These are phyloP conservation scores for Tiliqua scincoides DNA, from an alignment of 2,113 vertebrate genomes.

Conservation along the genomic window DNA sequence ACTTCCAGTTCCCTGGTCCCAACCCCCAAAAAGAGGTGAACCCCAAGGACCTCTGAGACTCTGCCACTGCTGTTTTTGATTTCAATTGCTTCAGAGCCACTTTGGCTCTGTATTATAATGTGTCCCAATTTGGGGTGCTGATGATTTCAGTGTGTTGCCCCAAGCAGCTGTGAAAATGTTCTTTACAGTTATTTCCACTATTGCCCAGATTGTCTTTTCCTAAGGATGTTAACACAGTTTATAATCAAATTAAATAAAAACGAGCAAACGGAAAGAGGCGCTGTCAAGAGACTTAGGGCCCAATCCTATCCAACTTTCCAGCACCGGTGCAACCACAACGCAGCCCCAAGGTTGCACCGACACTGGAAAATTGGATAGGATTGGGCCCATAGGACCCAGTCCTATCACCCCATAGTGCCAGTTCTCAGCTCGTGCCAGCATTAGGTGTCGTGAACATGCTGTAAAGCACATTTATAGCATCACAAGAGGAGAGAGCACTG, in stretches of 20 bases:
- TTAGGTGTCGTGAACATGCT: too few relatives aligned
- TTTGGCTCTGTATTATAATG: not conserved
- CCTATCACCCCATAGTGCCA: too few relatives aligned
- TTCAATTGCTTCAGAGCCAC: not conserved
- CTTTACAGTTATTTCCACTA: not conserved
- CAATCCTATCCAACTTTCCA: too few relatives aligned
- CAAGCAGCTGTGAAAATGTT: not conserved
- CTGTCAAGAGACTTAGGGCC: not conserved
- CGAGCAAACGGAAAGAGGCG: not conserved
- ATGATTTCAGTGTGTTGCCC: not conserved
- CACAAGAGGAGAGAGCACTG: too few relatives aligned
- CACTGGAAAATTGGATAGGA: too few relatives aligned
- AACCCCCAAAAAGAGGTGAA: too few relatives aligned
- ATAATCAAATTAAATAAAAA: not conserved
- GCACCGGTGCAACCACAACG: too few relatives aligned
- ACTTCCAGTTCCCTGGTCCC: too few relatives aligned
- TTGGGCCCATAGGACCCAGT: too few relatives aligned
- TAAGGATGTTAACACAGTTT: not conserved
- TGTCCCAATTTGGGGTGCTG: not conserved
- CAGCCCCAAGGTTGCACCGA: too few relatives aligned
- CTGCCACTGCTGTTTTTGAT: not conserved
- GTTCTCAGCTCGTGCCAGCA: too few relatives aligned
- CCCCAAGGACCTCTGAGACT: not conserved
- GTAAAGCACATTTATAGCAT: too few relatives aligned
- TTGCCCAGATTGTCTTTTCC: not conserved